Evolutionary conservation across 1,140 invertebrate genomes (phyloP).

Genomic region (Bombus balteatus): DNA sequence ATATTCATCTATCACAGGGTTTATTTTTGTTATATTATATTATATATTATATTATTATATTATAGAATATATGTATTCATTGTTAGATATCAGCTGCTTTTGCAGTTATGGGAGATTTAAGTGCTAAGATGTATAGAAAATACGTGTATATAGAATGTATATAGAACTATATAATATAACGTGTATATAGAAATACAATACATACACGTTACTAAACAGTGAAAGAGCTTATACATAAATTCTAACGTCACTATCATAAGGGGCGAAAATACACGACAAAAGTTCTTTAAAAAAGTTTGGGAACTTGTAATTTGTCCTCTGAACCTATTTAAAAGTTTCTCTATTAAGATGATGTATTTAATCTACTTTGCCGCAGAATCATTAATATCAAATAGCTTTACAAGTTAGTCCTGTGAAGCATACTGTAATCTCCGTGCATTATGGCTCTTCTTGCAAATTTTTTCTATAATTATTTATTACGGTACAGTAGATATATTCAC

Average conservation of each 20-base stretch:
- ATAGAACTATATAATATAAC: too few relatives aligned
- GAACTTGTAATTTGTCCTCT: not conserved
- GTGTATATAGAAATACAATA: too few relatives aligned
- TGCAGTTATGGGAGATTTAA: too few relatives aligned
- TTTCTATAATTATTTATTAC: not conserved
- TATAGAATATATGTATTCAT: not conserved
- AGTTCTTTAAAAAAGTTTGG: not conserved
- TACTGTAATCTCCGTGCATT: not conserved
- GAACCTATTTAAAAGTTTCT: constrained; percentile 4
- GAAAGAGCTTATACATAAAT: not conserved
- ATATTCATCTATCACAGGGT: not conserved
- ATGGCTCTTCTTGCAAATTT: too few relatives aligned
- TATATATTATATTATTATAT: too few relatives aligned
- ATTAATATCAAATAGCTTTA: constrained; percentile 5
- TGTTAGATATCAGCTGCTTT: too few relatives aligned
- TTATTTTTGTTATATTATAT: not conserved
- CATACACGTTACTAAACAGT: not conserved
- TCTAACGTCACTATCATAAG: not conserved
- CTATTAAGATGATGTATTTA: constrained; percentile 23
- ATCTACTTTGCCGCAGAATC: not conserved
- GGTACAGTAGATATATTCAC: not conserved
- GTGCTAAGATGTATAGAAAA: too few relatives aligned
- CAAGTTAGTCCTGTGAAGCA: not conserved
- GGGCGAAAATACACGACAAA: too few relatives aligned
- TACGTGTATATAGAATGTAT: too few relatives aligned